Percentiles rank a stretch among this genome's conserved stretches.
Evolutionary conservation across 2,888 invertebrate genomes (phyloP).

Genomic region (Limenitis camilla): DNA sequence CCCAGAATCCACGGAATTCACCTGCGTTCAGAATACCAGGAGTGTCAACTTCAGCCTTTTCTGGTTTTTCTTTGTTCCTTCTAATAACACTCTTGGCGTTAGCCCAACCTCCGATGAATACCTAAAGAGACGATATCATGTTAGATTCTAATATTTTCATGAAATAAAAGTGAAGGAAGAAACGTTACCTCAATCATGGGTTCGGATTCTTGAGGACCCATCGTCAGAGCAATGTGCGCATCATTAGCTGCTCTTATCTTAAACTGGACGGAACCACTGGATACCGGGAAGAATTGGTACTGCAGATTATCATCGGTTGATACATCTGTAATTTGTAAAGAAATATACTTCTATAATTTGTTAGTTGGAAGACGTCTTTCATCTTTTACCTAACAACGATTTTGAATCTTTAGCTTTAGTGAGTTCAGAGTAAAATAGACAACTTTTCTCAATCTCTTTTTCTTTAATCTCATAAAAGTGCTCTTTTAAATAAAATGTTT

Average conservation of each 20-base stretch:
- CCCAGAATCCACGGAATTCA: slow-evolving; percentile 89
- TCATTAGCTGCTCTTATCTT: slow-evolving; percentile 86
- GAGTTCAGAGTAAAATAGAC: no score
- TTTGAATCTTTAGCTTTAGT: no score
- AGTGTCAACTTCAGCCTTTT: slow-evolving; percentile 80
- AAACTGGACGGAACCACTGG: slow-evolving; percentile 82
- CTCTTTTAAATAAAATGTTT: no score
- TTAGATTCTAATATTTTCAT: no score
- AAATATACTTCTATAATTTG: slow-evolving; percentile 2
- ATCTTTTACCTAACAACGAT: no score
- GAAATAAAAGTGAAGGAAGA: background rate
- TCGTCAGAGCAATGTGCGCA: slow-evolving; percentile 87
- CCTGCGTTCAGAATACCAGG: slow-evolving; percentile 81
- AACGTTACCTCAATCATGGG: slow-evolving; percentile 84
- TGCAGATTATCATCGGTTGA: slow-evolving; percentile 85
- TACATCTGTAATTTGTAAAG: slow-evolving; percentile 77
- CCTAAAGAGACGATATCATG: slow-evolving; percentile 42
- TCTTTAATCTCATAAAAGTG: no score
- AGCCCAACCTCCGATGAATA: slow-evolving; percentile 92
- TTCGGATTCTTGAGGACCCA: slow-evolving; percentile 79
- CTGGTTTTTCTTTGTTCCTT: slow-evolving; percentile 84
- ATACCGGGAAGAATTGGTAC: slow-evolving; percentile 86
- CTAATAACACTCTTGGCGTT: slow-evolving; percentile 89
- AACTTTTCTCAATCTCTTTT: no score
- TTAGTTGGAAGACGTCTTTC: background rate